These are phyloP conservation scores for Microvelia longipes DNA, from an alignment of 1,140 invertebrate genomes.

Conservation along the genomic window DNA sequence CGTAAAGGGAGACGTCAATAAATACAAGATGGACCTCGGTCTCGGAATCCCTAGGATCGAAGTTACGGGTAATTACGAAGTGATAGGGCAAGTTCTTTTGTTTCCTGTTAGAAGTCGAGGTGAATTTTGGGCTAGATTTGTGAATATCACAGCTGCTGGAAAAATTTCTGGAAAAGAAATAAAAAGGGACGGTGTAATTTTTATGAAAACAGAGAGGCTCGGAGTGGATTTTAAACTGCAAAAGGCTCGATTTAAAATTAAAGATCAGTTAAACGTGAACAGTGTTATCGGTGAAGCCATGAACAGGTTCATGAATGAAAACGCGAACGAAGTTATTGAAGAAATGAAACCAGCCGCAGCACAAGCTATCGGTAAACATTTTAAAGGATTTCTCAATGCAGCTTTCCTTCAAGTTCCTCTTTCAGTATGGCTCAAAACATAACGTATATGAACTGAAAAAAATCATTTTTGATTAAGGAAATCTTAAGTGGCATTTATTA, in stretches of 20 bases:
- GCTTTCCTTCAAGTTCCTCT: slow-evolving; percentile 61
- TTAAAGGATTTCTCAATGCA: slow-evolving; percentile 55
- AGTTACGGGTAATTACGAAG: slow-evolving; percentile 52
- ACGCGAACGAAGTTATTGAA: slow-evolving; percentile 63
- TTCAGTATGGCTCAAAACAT: slow-evolving; percentile 49
- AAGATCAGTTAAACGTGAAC: slow-evolving; percentile 51
- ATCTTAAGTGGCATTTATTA: background rate
- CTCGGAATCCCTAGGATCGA: slow-evolving; percentile 52
- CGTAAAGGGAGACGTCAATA: slow-evolving; percentile 42
- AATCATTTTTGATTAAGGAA: background rate
- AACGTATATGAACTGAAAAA: too few species aligned
- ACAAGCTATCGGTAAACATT: slow-evolving; percentile 54
- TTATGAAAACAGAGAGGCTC: slow-evolving; percentile 48
- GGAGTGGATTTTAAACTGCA: slow-evolving; percentile 51
- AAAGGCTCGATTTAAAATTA: slow-evolving; percentile 49
- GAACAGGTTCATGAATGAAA: slow-evolving; percentile 72
- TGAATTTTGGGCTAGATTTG: slow-evolving; percentile 64
- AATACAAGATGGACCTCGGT: slow-evolving; percentile 44
- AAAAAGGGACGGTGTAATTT: slow-evolving; percentile 38
- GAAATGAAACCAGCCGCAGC: slow-evolving; percentile 67
- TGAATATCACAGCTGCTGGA: slow-evolving; percentile 48
- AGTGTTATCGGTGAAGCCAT: slow-evolving; percentile 61
- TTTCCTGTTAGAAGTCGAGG: slow-evolving; percentile 58
- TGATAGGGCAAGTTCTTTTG: slow-evolving; percentile 53
- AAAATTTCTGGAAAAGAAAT: slow-evolving; percentile 51